Percentiles rank a stretch among this genome's conserved stretches.
Conservation (phyloP, 35 echinoderm and acorn worm genomes). For the Apostichopus japonicus region DNA sequence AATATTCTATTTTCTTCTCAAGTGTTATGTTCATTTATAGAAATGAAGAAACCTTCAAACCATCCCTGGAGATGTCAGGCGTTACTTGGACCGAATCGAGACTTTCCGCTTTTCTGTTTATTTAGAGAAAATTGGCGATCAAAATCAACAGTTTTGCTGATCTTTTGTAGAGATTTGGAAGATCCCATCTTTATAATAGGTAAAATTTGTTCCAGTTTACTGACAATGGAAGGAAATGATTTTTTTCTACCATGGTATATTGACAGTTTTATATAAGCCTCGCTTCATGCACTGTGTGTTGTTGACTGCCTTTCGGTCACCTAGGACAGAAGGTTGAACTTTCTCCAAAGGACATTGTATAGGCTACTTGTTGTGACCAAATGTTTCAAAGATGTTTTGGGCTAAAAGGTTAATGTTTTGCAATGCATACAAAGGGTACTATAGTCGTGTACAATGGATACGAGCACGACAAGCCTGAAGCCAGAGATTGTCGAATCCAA, state of each 20-base stretch:
- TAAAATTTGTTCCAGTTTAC: background rate
- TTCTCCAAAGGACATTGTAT: too few relatives aligned
- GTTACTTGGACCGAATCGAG: background rate
- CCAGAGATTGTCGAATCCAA: too few relatives aligned
- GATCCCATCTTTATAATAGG: conserved; percentile 8
- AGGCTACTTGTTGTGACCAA: too few relatives aligned
- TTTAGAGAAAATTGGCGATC: background rate
- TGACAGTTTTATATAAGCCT: background rate
- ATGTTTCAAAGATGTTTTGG: too few relatives aligned
- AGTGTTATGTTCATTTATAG: too few relatives aligned
- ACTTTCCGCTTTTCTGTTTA: background rate
- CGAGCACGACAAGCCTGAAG: too few relatives aligned
- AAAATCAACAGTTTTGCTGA: background rate
- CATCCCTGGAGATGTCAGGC: background rate
- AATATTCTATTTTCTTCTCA: too few relatives aligned
- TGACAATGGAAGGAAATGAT: background rate
- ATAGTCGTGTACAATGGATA: too few relatives aligned
- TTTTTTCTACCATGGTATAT: background rate
- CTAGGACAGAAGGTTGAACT: background rate
- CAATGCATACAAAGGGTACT: too few relatives aligned
- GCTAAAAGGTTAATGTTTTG: too few relatives aligned
- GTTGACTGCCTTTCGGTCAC: background rate
- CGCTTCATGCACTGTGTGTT: background rate
- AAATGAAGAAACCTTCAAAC: too few relatives aligned
- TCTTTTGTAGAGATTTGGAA: background rate